Percentiles rank a stretch among this genome's conserved stretches.
phyloP scores from a whole-genome alignment of 2,797 vertebrate species.

The Alectoris magna region DNA sequence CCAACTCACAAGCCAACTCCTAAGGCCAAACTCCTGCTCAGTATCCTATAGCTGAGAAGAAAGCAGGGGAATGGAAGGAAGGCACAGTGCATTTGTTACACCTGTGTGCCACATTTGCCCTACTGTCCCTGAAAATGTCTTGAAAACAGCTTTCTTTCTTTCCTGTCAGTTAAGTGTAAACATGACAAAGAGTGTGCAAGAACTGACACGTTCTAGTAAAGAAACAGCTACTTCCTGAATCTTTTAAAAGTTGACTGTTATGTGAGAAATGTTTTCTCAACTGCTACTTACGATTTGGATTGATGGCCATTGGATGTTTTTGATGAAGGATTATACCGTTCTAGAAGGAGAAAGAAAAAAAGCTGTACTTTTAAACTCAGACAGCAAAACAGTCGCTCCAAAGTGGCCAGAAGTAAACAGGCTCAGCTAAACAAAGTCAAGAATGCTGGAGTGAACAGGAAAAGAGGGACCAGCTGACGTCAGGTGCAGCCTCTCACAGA shows the following conservation, averaged over 20 bases:
- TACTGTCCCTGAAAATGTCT: background rate
- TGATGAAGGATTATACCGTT: conserved; percentile 89
- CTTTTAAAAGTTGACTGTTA: accelerated
- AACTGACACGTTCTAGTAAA: background rate
- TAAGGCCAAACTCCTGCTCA: background rate
- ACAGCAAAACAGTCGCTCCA: background rate
- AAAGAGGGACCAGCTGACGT: background rate
- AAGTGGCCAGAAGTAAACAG: background rate
- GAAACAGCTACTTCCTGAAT: background rate
- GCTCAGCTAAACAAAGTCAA: background rate
- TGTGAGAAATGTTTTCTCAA: background rate
- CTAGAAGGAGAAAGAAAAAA: conserved; percentile 71
- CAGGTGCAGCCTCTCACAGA: background rate
- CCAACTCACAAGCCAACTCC: background rate
- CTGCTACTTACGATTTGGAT: conserved; percentile 87
- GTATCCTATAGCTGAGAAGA: background rate
- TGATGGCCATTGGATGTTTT: conserved; percentile 92
- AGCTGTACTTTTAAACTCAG: background rate
- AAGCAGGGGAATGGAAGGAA: background rate
- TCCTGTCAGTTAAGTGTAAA: background rate
- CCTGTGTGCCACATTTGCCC: background rate
- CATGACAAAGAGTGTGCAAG: background rate
- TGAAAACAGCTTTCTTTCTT: background rate
- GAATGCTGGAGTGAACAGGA: background rate
- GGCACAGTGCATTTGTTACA: background rate